Evolutionary conservation across 1,140 invertebrate genomes (phyloP).

Genomic region (Drosophila tristis): DNA sequence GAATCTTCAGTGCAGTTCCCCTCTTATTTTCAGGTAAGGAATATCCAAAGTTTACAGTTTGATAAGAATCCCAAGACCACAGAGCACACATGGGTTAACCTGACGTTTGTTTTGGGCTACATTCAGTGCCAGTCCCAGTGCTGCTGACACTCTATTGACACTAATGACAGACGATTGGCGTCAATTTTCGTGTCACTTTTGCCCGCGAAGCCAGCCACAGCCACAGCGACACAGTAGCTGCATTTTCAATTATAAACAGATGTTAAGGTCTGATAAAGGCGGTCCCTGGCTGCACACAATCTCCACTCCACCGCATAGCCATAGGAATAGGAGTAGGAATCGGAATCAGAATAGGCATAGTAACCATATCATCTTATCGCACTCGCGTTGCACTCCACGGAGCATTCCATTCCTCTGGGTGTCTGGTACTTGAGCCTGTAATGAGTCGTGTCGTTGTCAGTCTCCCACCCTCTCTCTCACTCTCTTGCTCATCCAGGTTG

Average conservation of each 20-base stretch:
- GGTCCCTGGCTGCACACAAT: slow-evolving; percentile 9
- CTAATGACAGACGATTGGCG: slow-evolving; percentile 79
- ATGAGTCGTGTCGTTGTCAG: slow-evolving; percentile 70
- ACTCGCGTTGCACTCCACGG: slow-evolving; percentile 13
- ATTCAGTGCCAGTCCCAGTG: not conserved
- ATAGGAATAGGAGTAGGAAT: slow-evolving; percentile 14
- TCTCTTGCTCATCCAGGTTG: slow-evolving; percentile 3
- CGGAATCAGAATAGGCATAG: slow-evolving; percentile 3
- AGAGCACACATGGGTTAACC: slow-evolving; percentile 34
- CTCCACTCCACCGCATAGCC: slow-evolving; percentile 14
- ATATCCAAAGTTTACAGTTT: not conserved
- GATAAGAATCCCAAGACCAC: slow-evolving; percentile 10
- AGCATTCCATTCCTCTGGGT: slow-evolving; percentile 18
- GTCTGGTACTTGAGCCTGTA: slow-evolving; percentile 77
- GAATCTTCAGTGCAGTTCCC: too few relatives aligned
- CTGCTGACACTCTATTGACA: slow-evolving; percentile 62
- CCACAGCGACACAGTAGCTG: slow-evolving; percentile 71
- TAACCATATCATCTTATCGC: slow-evolving; percentile 46
- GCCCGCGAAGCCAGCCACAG: slow-evolving; percentile 20
- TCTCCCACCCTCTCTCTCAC: not conserved
- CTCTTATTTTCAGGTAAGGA: too few relatives aligned
- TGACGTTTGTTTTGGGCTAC: slow-evolving; percentile 25
- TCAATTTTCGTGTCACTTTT: slow-evolving; percentile 76
- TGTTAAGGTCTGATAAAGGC: slow-evolving; percentile 74
- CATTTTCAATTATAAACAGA: slow-evolving; percentile 84